Conservation (phyloP, 64 coral and sea anemone genomes). For the Pocillopora verrucosa region DNA sequence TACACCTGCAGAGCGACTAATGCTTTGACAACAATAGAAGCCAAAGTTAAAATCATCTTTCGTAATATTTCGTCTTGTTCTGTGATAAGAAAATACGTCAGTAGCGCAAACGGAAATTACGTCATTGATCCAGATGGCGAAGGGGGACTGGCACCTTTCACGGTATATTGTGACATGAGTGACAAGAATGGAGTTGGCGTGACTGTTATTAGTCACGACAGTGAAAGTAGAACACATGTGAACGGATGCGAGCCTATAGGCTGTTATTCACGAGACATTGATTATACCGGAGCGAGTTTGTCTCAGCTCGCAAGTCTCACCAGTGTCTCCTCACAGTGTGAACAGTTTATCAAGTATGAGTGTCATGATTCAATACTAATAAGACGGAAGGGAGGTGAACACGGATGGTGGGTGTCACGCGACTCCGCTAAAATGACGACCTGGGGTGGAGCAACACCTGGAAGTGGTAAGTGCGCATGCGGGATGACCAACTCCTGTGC, state of each 20-base stretch:
- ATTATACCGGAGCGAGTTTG: neutral
- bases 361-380: neutral
- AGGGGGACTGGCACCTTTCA: too few relatives aligned
- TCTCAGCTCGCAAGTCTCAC: constrained; percentile 20
- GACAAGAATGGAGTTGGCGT: too few relatives aligned
- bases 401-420: constrained; percentile 24
- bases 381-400: too few relatives aligned
- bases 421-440: neutral
- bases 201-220: neutral
- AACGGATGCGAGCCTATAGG: neutral
- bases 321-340: neutral
- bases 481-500: constrained; percentile 10
- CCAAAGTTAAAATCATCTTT: too few relatives aligned
- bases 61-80: too few relatives aligned
- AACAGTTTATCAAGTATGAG: constrained; percentile 30
- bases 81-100: too few relatives aligned
- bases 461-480: constrained; percentile 27
- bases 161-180: too few relatives aligned
- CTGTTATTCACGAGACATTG: neutral
- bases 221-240: constrained; percentile 17
- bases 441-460: constrained; percentile 23
- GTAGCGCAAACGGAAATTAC: too few relatives aligned
- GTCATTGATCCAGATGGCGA: too few relatives aligned
- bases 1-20: too few relatives aligned
- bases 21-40: too few relatives aligned